Evolutionary conservation across 1,140 invertebrate genomes (phyloP), one percentile per base, ranked within the genome.

Genomic region (Bombus sibiricus): DNA sequence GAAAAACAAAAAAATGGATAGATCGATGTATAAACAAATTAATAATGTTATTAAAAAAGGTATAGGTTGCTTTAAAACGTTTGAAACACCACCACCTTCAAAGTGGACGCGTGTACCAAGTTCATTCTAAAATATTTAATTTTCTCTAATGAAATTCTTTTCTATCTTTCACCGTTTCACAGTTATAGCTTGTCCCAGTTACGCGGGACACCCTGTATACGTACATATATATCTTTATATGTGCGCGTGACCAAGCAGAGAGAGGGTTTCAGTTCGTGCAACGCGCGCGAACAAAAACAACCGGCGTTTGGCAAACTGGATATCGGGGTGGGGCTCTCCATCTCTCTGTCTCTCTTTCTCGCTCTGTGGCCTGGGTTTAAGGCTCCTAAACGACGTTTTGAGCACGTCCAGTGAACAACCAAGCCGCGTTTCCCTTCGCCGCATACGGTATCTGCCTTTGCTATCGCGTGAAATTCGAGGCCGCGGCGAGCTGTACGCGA

Each of bases 211-310:
- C 47, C 47, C 47, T 53, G 34, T 3, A 68, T 25, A 37, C 32
- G 22, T 34, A 32, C 13, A 32, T 32, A 66, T 22, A 72, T 1
- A 41, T 18, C 12, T 34, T 18, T 57, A 28, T n/a, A 9, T 62
- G 69, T 62, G 69, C 68, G 71, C 87, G 84, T 80, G 84, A 62
- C 71, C 84, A 66, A 72, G 53, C 84, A 62, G 25, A 62, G 80
- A 71, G 76, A 87, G 84, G 80, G 62, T 79, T 88, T 37, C 80
- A 43, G 88, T 74, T 76, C 84, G 88, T 86, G 88, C 84, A 81
- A 81, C 88, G 88, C 88, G 88, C 88, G 88, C 88, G 88, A 89
- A 89, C 88, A 89, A 89, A 89, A 89, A 89, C 88, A 83, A 89
- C 53, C 88, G 85, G 68, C 85, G 84, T 82, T 89, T 77, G 78